Evolutionary conservation across 2,113 vertebrate species (phyloP).

Genomic region (Spea multiplicata): DNA sequence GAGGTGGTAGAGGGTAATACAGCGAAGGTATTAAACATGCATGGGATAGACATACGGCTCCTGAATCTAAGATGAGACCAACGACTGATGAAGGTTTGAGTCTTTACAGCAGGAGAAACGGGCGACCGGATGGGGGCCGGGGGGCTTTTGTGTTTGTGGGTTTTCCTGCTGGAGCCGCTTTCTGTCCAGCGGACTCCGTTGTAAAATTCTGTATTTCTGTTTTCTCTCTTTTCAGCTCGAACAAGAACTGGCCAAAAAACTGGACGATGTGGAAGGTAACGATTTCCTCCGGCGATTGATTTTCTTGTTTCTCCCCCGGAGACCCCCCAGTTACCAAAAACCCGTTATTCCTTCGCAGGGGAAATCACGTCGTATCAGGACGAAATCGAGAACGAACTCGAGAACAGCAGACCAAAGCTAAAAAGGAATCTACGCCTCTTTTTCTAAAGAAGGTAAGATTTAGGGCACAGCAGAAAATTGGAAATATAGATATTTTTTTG

Average conservation of each 20-base stretch:
- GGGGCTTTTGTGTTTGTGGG: no score
- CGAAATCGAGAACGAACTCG: constrained; percentile 88
- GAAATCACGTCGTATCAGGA: constrained; percentile 90
- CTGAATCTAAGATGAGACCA: no score
- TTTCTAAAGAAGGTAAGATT: constrained; percentile 76
- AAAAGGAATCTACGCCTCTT: constrained; percentile 81
- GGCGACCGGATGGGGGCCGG: no score
- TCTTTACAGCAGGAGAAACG: no score
- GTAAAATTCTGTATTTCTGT: not conserved
- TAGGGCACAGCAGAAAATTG: no score
- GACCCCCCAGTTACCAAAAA: constrained; percentile 29
- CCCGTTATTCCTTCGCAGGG: constrained; percentile 64
- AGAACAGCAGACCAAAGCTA: constrained; percentile 82
- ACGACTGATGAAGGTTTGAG: no score
- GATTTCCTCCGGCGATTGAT: no score
- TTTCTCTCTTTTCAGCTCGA: constrained; percentile 74
- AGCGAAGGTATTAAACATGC: no score
- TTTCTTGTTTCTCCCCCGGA: not conserved
- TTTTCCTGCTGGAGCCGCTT: no score
- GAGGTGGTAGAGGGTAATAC: no score
- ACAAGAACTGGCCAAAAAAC: constrained; percentile 81
- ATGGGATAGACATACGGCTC: no score
- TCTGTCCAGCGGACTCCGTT: no score
- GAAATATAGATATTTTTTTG: not conserved
- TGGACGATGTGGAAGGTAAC: constrained; percentile 91